Evolutionary conservation across 2,797 vertebrate genomes (phyloP), one percentile per base, ranked within the genome.

Genomic region (Morus bassanus): DNA sequence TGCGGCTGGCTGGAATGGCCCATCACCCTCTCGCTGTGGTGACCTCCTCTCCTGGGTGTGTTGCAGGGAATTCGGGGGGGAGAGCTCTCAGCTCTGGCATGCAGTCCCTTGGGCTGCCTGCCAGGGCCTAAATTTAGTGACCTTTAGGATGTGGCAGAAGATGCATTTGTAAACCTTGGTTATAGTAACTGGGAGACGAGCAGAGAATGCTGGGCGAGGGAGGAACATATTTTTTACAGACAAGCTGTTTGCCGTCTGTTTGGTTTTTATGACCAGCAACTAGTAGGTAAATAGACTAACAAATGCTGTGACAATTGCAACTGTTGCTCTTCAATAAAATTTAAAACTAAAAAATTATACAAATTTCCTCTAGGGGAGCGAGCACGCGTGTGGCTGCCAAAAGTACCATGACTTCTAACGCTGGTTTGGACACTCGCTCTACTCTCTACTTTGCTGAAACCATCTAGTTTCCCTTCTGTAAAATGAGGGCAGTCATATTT

Each of bases 101-200:
- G 91, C 0, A 0, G 50, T 79, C 82, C 46, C 73, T 87, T 81
- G 60, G 94, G 97, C 93, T 79, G 59, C 37, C 67, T 96, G 91
- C 96, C 96, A 96, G 80, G 41, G 24, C 89, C 94, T 93, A 74
- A 84, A 88, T 97, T 96, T 94, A 79, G 79, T 95, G 93, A 96
- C 93, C 93, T 97, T 96, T 93, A 91, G 94, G 85, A 90, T 96
- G 80, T 91, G 63, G 85, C 76, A 92, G 83, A 88, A 95, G 87
- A 94, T 93, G 69, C 31, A 9, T 90, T 95, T 96, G 89, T 96
- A 96, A 96, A 91, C 63, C n/a, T 95, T 95, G 79, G 76, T 89
- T 82, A 46, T 92, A 84, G 94, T 97, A 86, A 79, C 87, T 86
- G 87, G 70, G 83, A 96, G 88, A 74, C 82, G 45, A 89, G 46